Evolutionary conservation across 2,888 invertebrate genomes (phyloP).

Genomic region (Aspidapion aeneum): DNA sequence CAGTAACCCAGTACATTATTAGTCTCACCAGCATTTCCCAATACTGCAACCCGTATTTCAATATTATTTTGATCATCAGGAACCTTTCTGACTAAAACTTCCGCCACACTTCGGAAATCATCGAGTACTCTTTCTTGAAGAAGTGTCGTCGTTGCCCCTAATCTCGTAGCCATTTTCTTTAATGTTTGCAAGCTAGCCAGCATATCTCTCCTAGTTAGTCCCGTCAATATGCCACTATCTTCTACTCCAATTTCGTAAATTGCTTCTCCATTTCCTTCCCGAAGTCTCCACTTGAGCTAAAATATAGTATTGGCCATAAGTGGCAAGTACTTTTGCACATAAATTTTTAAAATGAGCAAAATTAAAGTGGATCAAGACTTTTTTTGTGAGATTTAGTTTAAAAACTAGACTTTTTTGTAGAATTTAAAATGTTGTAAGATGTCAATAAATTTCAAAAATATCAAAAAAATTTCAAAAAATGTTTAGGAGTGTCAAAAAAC

Average conservation of each 20-base stretch:
- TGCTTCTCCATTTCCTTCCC: conserved; percentile 94
- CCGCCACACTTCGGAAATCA: conserved; percentile 66
- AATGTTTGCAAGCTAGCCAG: conserved; percentile 82
- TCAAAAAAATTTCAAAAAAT: no score
- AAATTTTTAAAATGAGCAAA: neutral
- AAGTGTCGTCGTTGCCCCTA: conserved; percentile 79
- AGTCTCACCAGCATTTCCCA: conserved; percentile 83
- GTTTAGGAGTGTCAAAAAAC: no score
- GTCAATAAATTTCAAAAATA: no score
- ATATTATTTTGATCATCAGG: conserved; percentile 85
- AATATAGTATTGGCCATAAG: no score
- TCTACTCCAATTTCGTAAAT: conserved; percentile 97
- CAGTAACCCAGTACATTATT: no score
- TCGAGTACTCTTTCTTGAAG: conserved; percentile 62
- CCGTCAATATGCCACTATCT: conserved; percentile 84
- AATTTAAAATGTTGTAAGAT: no score
- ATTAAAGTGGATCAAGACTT: no score
- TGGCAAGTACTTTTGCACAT: no score
- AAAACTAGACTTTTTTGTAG: no score
- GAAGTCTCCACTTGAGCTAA: conserved; percentile 94
- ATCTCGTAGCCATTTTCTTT: conserved; percentile 80
- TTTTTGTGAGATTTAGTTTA: no score
- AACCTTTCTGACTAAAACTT: conserved; percentile 86
- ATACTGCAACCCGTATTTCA: conserved; percentile 83
- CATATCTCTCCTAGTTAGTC: conserved; percentile 80